Evolutionary conservation across 2,888 invertebrate species (phyloP).

Genomic region (Polydrusus pterygomalis): DNA sequence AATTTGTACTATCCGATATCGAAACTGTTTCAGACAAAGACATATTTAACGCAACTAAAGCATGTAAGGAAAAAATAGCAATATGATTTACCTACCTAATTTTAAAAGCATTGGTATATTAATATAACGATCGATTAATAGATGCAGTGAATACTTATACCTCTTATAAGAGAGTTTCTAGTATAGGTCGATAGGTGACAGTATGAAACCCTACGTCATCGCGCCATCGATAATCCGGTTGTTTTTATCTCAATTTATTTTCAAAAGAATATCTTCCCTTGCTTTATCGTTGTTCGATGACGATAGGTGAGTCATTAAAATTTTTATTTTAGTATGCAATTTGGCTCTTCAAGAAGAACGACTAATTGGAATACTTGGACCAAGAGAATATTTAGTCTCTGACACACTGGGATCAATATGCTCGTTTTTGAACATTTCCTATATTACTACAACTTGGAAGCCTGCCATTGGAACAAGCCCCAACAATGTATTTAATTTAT

Average conservation of each 20-base stretch:
- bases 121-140: no score
- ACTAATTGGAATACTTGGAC: constrained; percentile 89
- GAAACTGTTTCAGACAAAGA: constrained; percentile 58
- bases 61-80: constrained; percentile 58
- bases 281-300: no score
- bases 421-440: constrained; percentile 89
- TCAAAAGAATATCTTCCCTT: no score
- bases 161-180: no score
- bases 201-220: no score
- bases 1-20: constrained; percentile 17
- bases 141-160: no score
- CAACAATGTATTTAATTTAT: constrained; percentile 59
- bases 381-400: constrained; percentile 77
- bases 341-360: constrained; percentile 71
- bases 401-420: constrained; percentile 89
- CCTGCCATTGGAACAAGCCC: constrained; percentile 8
- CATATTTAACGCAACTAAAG: constrained; percentile 66
- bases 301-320: no score
- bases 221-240: no score
- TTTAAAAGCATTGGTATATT: no score
- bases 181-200: no score
- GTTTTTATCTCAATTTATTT: no score
- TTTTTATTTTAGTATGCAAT: constrained; percentile 29
- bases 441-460: constrained; percentile 86
- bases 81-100: no score